Evolutionary conservation across 37 sponge, comb jelly and placozoan genomes (phyloP), one percentile per base, ranked within the genome.

Genomic region (Cladorhizidae sp.): DNA sequence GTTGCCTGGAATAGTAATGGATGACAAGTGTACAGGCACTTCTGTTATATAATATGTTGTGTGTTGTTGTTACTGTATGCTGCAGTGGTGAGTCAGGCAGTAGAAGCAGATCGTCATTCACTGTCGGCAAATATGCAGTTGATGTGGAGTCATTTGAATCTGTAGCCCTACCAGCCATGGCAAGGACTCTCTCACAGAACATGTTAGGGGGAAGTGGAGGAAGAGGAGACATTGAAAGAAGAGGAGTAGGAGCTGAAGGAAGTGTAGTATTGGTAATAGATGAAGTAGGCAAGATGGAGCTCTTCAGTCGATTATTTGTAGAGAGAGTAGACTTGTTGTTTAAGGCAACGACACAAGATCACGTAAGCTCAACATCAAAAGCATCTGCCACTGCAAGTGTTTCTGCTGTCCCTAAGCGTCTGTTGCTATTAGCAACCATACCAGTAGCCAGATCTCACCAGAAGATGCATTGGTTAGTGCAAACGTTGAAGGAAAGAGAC

Each of bases 271-370:
- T 80, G 56, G 85, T 84, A 22, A 68, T 89, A 25, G 89, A 89
- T 65, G 89, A 84, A 32, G 73, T 89, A 23, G 89, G 85, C 6
- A 89, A 89, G 61, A 89, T 89, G 89, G 89, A 89, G 40, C 52
- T 89, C 1, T 83, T 84, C 50, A 83, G 84, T 35, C 21, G 51
- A 0, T 43, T 58, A 1, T 89, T 89, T 74, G 75, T 73, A 15
- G 40, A 56, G 20, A 33, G 29, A 41, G 80, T 84, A 0, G 23
- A 74, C 63, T n/a, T 8, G 14, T 32, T 84, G 37, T 84, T 89
- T 57, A 50, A 84, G 20, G 31, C 28, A 21, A 33, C 45, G n/a
- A n/a, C n/a, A 15, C 40, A 11, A 8, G 38, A 33, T 74, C n/a
- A 67, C 3, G 38, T 6, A 7, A 65, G 11, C 35, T 3, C 20